Evolutionary conservation across 2,888 invertebrate genomes (phyloP).

Genomic region (Lymantria monacha): DNA sequence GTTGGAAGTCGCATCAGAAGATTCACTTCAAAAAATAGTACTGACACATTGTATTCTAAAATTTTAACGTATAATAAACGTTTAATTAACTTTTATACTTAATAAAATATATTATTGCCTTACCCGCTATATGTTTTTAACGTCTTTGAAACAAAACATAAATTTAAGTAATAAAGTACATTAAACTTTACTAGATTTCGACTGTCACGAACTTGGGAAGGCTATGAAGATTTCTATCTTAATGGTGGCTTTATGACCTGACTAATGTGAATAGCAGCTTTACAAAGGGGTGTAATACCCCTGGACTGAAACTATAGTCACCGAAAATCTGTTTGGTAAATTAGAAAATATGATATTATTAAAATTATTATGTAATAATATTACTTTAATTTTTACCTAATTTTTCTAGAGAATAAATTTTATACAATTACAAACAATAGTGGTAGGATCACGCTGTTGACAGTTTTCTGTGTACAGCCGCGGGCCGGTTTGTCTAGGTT

Average conservation of each 20-base stretch:
- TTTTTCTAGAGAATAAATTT: too few relatives aligned
- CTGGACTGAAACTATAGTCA: neutral
- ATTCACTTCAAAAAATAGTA: too few relatives aligned
- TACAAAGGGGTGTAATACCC: constrained; percentile 1
- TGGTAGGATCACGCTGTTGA: too few relatives aligned
- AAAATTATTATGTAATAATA: too few relatives aligned
- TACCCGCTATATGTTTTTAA: neutral
- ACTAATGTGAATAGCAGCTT: constrained; percentile 6
- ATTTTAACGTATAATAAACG: too few relatives aligned
- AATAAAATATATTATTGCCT: neutral
- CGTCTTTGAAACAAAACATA: neutral
- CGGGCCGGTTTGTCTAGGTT: too few relatives aligned
- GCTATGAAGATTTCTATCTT: constrained; percentile 13
- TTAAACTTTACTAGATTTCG: constrained; percentile 6
- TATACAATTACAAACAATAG: too few relatives aligned
- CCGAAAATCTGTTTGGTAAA: neutral
- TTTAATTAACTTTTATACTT: too few relatives aligned
- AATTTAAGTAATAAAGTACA: constrained; percentile 7
- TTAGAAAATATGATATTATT: neutral
- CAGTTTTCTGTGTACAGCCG: too few relatives aligned
- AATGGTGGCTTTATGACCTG: constrained; percentile 12
- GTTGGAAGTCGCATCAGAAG: too few relatives aligned
- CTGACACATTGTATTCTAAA: too few relatives aligned
- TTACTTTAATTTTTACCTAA: too few relatives aligned
- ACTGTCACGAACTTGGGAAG: constrained; percentile 8